These are phyloP conservation scores for Leucoptera coffeella DNA, from an alignment of 2,888 invertebrate species.

Conservation along the genomic window DNA sequence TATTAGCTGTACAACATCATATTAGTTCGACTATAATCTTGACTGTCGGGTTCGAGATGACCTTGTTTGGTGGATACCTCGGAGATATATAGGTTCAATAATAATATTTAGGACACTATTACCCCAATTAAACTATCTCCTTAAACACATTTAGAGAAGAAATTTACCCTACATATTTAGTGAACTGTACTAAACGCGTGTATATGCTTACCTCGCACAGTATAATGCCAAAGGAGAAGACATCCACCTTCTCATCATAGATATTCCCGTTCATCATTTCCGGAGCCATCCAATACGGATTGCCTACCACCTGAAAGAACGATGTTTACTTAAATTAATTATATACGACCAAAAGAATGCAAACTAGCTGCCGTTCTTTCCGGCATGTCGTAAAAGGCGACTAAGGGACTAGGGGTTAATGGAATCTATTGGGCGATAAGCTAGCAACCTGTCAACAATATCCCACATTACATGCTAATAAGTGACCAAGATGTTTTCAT, in stretches of 20 bases:
- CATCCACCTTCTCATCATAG: conserved; percentile 94
- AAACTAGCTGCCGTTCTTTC: no score
- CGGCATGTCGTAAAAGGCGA: neutral
- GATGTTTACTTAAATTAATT: neutral
- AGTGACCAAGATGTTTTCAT: no score
- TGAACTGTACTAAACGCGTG: neutral
- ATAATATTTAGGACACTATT: no score
- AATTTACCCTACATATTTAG: no score
- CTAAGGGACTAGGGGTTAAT: neutral
- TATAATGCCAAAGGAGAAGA: conserved; percentile 93
- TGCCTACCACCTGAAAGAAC: conserved; percentile 67
- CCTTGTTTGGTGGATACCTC: no score
- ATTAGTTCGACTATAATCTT: no score
- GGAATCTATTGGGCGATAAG: neutral
- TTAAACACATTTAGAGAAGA: no score
- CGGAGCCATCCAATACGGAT: conserved; percentile 98
- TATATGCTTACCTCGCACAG: conserved; percentile 70
- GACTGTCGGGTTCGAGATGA: no score
- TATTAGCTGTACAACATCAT: no score
- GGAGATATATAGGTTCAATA: no score
- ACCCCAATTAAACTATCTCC: no score
- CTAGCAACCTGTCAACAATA: neutral
- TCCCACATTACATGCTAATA: no score
- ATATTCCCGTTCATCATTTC: conserved; percentile 97
- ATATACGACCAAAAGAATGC: neutral